phyloP scores from a whole-genome alignment of 1,140 invertebrate genomes.

The Caenorhabditis latens region DNA sequence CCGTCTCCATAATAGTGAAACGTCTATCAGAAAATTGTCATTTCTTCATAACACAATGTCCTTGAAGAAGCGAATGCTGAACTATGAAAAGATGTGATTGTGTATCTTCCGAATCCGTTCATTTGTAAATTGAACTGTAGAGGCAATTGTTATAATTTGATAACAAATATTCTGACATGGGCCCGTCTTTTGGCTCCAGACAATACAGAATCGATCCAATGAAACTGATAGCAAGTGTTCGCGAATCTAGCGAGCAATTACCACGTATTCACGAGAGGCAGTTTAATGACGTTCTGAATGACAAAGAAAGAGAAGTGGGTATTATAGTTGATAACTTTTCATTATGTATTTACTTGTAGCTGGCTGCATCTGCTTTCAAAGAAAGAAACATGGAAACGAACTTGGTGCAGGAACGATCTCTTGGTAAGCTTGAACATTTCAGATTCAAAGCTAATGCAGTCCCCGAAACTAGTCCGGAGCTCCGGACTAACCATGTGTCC shows the following conservation, averaged over 20 bases:
- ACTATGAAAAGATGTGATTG: neutral
- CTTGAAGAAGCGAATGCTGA: neutral
- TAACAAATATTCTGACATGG: neutral
- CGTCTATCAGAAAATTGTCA: too few relatives aligned
- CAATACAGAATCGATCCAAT: constrained; percentile 43
- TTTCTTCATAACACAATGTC: too few relatives aligned
- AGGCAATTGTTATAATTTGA: constrained; percentile 2
- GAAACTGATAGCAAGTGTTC: constrained; percentile 40
- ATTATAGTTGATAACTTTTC: neutral
- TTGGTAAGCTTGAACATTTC: neutral
- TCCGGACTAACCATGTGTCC: too few relatives aligned
- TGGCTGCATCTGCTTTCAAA: constrained; percentile 34
- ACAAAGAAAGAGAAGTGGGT: constrained; percentile 15
- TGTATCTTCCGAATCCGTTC: neutral
- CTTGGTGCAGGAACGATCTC: neutral
- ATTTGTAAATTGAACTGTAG: neutral
- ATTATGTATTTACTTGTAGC: neutral
- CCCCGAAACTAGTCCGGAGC: too few relatives aligned
- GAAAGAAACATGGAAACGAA: neutral
- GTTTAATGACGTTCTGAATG: constrained; percentile 37
- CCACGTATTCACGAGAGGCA: constrained; percentile 39
- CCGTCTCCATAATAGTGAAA: too few relatives aligned
- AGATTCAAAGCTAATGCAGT: too few relatives aligned
- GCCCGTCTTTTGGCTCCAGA: neutral
- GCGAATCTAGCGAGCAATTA: constrained; percentile 37